phyloP scores from a whole-genome alignment of 2,113 vertebrate genomes.

The Cinclus mexicanus region DNA sequence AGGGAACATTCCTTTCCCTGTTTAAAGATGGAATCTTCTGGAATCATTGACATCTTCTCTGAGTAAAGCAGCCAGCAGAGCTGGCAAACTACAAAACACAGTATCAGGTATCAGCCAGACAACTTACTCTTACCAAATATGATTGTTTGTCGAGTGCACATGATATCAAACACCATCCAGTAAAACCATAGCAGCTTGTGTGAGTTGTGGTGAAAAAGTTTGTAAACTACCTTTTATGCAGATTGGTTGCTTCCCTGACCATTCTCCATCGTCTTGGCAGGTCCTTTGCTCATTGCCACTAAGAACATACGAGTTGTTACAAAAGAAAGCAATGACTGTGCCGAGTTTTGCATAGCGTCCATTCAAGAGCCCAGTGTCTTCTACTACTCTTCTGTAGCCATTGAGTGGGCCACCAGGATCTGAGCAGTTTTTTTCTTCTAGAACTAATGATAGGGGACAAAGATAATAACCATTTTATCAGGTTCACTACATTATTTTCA shows the following conservation, averaged over 20 bases:
- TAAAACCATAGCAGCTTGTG: not conserved
- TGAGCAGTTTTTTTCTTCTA: conserved; percentile 84
- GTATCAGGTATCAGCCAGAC: not conserved
- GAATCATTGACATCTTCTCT: not conserved
- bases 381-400: conserved; percentile 89
- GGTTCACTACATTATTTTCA: conserved; percentile 10
- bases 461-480: conserved; percentile 27
- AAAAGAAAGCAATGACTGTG: conserved; percentile 89
- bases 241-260: conserved; percentile 89
- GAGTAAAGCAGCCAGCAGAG: not conserved
- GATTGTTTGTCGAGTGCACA: not conserved
- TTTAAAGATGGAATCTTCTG: not conserved
- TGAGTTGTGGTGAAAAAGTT: not conserved
- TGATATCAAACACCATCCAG: not conserved
- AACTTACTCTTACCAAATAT: not conserved
- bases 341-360: conserved; percentile 73
- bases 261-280: conserved; percentile 86
- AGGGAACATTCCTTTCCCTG: not conserved
- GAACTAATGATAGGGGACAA: conserved; percentile 70
- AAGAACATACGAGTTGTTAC: conserved; percentile 88
- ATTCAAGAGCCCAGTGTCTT: conserved; percentile 81
- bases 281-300: conserved; percentile 86
- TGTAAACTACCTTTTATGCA: conserved; percentile 87
- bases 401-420: conserved; percentile 84
- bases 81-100: not conserved